A percentile compares a stretch with the other conserved stretches of the same genome.
Conservation (phyloP, 1,140 invertebrate species). For the Drosophila prosaltans region DNA sequence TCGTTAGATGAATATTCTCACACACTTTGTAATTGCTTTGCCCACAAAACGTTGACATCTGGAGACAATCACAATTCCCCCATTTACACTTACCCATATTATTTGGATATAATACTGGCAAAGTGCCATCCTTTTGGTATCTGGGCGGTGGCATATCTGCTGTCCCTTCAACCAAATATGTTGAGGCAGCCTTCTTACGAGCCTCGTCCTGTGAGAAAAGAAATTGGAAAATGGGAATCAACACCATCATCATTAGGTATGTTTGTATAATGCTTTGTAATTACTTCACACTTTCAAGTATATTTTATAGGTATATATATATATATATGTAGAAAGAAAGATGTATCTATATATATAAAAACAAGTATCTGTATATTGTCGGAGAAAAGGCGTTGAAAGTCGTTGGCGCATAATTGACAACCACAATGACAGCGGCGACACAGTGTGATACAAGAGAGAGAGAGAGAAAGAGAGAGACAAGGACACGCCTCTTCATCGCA, state of each 20-base stretch:
- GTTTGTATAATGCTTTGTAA: conserved; percentile 64
- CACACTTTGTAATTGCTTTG: not conserved
- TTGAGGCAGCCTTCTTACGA: conserved; percentile 85
- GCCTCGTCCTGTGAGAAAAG: conserved; percentile 84
- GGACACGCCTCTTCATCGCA: conserved; percentile 13
- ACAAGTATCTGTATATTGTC: not conserved
- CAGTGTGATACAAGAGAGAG: conserved; percentile 6
- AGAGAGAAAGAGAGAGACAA: conserved; percentile 8
- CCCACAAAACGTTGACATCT: not conserved
- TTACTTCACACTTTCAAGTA: conserved; percentile 64
- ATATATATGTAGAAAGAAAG: not conserved
- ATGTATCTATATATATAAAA: not conserved
- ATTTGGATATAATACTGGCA: conserved; percentile 84
- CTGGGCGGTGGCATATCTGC: conserved; percentile 82
- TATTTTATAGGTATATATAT: conserved; percentile 22
- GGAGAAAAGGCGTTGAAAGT: conserved; percentile 61
- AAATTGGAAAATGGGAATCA: conserved; percentile 6
- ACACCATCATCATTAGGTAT: conserved; percentile 9
- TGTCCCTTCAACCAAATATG: conserved; percentile 85
- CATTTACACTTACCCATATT: conserved; percentile 76
- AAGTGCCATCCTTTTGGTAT: conserved; percentile 83
- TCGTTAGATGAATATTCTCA: not conserved
- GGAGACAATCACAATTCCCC: conserved; percentile 5
- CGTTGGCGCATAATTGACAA: conserved; percentile 73
- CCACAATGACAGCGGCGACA: conserved; percentile 68